Evolutionary conservation across 2,113 vertebrate species (phyloP).

Genomic region (Prolemur simus): DNA sequence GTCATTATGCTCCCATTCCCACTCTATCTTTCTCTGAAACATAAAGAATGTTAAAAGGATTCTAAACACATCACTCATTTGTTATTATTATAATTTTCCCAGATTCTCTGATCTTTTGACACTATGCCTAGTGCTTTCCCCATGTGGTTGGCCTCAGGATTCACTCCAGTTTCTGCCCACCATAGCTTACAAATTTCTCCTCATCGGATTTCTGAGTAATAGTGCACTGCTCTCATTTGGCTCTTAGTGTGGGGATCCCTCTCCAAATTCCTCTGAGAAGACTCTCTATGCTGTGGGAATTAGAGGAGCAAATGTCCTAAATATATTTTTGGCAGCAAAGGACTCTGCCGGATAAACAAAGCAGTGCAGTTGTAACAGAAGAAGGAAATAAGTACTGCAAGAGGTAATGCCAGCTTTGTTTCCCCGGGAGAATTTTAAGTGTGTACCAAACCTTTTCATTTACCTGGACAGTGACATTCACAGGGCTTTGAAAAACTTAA

Average conservation of each 20-base stretch:
- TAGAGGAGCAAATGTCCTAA: not conserved
- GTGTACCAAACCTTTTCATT: not conserved
- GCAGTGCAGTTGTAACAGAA: conserved; percentile 32
- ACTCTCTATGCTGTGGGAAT: conserved; percentile 11
- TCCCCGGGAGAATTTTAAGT: not conserved
- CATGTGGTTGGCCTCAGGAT: not conserved
- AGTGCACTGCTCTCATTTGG: not conserved
- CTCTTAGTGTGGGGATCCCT: not conserved
- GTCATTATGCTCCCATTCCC: not conserved
- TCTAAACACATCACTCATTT: not conserved
- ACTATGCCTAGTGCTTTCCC: not conserved
- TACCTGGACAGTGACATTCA: not conserved
- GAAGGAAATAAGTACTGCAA: not conserved
- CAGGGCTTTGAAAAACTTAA: conserved; percentile 22
- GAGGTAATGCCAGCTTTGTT: not conserved
- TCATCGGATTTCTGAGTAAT: not conserved
- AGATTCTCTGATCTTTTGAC: not conserved
- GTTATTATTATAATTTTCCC: not conserved
- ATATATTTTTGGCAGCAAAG: conserved; percentile 6
- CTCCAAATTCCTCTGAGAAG: not conserved
- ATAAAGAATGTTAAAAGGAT: not conserved
- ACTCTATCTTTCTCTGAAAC: conserved; percentile 10
- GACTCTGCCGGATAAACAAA: conserved; percentile 18
- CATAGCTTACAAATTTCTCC: not conserved
- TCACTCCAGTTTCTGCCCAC: not conserved